Base-by-base conservation (phyloP, 2,888 invertebrate genomes). In the Leptodirus hochenwartii region DNA sequence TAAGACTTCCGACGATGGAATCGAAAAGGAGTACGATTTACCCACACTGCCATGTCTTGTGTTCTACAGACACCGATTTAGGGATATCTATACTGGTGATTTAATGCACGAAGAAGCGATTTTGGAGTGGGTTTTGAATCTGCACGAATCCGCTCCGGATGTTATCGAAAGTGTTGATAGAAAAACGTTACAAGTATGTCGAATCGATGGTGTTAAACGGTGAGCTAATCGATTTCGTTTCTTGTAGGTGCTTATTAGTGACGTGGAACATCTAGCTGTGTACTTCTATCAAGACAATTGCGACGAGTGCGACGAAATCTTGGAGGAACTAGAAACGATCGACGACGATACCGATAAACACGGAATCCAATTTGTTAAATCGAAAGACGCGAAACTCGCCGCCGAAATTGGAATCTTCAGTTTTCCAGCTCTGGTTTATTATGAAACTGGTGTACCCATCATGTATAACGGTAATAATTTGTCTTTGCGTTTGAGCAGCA, bases 341-440 rank as follows among this genome's bases (percentile, higher is more conserved):
- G 87, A 87, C 47, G 87, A 87, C 49, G 88, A 90, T 44, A 84
- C 88, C 4, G 88, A 88, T 46, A 76, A 85, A 48, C 80, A 85
- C 46, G 87, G 82, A 29, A 88, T 90, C 45, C 85, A 90, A 54
- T 88, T 90, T 55, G 87, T 90, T 20, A 88, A 90, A 51, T 85
- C 87, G 3, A 85, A 81, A 50, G 88, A 90, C 54, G 71, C 80
- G 0, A 82, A 82, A 50, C 56, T 87, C 37, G 88, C 88, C 2
- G 77, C 85, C 27, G 85, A 88, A 57, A 78, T 88, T 46, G 87
- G 88, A 39, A 84, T 90, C 49, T 82, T 84, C 58, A 80, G 84
- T 47, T 82, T 90, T 51, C 90, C 90, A 37, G 84, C 85, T 35
- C 61, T 90, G 43, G 85, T 88, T 29, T 90, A 87, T 56, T 90